Conservation (phyloP, 2,888 invertebrate species). For the Trachelus stipa region DNA sequence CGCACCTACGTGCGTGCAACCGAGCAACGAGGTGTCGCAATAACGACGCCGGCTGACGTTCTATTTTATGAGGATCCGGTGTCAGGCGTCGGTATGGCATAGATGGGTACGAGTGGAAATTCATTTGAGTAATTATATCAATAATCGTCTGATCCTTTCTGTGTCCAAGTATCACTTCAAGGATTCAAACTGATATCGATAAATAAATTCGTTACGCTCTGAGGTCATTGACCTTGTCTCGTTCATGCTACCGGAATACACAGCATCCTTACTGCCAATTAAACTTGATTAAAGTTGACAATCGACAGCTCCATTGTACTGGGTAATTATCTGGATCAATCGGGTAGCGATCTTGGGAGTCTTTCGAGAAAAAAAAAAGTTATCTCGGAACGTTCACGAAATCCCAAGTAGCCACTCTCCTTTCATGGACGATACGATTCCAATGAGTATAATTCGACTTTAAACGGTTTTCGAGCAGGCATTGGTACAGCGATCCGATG, state of each 20-base stretch:
- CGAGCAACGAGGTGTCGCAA: background rate
- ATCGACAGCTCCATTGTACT: slow-evolving; percentile 41
- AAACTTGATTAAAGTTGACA: slow-evolving; percentile 39
- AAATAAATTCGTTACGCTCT: background rate
- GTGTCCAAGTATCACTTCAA: background rate
- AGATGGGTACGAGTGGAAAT: background rate
- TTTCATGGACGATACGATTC: background rate
- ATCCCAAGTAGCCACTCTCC: background rate
- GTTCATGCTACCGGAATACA: background rate
- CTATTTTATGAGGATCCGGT: background rate
- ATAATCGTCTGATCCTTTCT: background rate
- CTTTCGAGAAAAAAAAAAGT: background rate
- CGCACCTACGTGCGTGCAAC: background rate
- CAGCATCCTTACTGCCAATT: slow-evolving; percentile 33
- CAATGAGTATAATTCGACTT: background rate
- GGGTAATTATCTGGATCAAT: slow-evolving; percentile 24
- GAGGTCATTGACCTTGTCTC: background rate
- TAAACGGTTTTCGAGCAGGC: background rate
- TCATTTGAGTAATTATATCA: background rate
- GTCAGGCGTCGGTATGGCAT: background rate
- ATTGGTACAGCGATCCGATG: background rate
- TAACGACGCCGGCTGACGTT: background rate
- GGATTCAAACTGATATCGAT: background rate
- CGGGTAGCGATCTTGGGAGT: background rate
- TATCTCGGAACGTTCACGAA: background rate